Evolutionary conservation across 2,797 vertebrate species (phyloP), one percentile per base, ranked within the genome.

Genomic region (Darevskia nairensis): DNA sequence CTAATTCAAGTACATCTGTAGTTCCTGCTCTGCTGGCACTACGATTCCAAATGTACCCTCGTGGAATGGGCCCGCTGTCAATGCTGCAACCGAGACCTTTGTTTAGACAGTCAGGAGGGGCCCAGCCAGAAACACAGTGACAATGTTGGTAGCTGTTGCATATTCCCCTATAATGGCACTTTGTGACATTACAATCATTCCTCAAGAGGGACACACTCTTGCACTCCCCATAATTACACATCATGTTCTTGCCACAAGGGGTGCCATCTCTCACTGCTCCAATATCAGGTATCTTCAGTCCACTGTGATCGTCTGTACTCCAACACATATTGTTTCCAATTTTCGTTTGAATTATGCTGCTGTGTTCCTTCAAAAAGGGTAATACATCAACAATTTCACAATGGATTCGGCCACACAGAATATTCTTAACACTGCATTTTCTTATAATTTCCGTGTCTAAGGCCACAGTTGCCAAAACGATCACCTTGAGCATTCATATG

Each of bases 131-230:
- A 0, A 96, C 89, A 91, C 98, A 98, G 94, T 98, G 98, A 89
- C 98, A 98, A 94, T 98, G 97, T 90, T 81, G 97, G 88, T 97
- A 97, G 79, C 93, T 98, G 95, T 98, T 98, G 88, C 98, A 98
- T 80, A 97, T 93, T 13, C 94, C 94, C 9, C 89, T 92, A 88
- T 89, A 80, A 75, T 93, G 86, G 64, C 93, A 95, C 77, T 91
- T 94, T 84, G 92, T 90, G 80, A 88, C 86, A 23, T 90, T 85
- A 64, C 94, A 95, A 64, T 32, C 85, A 23, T 89, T 93, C 81
- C 92, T 87, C 68, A 93, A 50, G 66, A 87, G 77, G 82, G 93
- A 88, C 11, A 93, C 39, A 59, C 46, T 89, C 32, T 92, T 80
- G 64, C 94, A 94, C 27, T 93, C 87, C 32, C 82, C 91, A 59